phyloP scores from a whole-genome alignment of 1,140 invertebrate species.

The Monomorium pharaonis region DNA sequence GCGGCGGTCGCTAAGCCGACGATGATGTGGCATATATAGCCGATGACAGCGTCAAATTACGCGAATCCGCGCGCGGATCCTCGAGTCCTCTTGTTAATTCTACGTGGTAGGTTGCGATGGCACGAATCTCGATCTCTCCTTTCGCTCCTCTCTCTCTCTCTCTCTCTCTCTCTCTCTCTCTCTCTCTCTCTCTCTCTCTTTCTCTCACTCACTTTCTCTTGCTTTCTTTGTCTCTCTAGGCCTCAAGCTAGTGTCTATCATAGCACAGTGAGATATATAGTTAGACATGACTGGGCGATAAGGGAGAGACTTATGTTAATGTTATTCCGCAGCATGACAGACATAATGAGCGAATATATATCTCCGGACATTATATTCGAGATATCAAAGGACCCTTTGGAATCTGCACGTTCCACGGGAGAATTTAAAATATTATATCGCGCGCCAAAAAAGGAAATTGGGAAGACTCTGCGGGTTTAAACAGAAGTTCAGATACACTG shows the following conservation, averaged over 20 bases:
- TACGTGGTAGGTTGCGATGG: background rate
- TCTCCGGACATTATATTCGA: constrained; percentile 22
- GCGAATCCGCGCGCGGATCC: constrained; percentile 31
- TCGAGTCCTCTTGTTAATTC: background rate
- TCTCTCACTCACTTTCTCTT: background rate
- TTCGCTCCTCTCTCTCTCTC: background rate
- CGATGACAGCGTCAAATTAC: constrained; percentile 49
- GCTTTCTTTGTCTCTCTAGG: constrained; percentile 13
- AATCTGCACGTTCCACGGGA: background rate
- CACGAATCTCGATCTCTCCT: background rate
- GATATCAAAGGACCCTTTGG: constrained; percentile 16
- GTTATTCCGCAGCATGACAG: constrained; percentile 18
- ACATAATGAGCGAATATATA: constrained; percentile 44
- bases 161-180: background rate
- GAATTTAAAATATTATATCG: background rate
- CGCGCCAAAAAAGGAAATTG: background rate
- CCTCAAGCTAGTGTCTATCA: constrained; percentile 38
- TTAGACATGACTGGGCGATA: constrained; percentile 44
- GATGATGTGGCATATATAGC: constrained; percentile 42
- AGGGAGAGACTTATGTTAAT: constrained; percentile 48
- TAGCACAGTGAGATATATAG: background rate
- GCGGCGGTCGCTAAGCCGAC: constrained; percentile 46
- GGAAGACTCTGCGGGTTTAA: background rate
- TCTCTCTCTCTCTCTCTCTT: background rate
- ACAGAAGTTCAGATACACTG: background rate